Base-by-base conservation (phyloP, 2,797 vertebrate species). In the Spatula clypeata region DNA sequence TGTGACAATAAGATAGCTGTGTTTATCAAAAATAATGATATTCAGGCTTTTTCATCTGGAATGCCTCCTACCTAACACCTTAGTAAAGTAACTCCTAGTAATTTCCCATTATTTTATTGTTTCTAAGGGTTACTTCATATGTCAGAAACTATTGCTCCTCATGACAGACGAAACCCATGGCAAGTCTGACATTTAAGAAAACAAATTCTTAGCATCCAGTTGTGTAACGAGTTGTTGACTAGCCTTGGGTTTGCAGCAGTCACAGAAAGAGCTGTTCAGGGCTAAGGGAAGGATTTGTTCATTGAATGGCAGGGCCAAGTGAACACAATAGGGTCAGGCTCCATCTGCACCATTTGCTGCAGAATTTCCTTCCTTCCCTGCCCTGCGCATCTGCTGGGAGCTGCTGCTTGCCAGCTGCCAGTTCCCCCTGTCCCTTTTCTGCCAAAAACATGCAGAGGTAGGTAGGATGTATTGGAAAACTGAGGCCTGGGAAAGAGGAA, bases 311-410 rank as follows among this genome's bases (percentile, higher is more conserved):
- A 79, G 64, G 94, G 94, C 79, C 93, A 96, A 32, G 11, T 67
- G 73, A 93, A 61, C 74, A 94, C 93, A 92, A 88, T 88, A 90
- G 92, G 95, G 93, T 96, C 94, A 96, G 38, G 64, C 57, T 95
- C 91, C 94, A 94, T 97, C 94, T 96, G 94, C 26, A 91, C 51
- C 15, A 31, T 79, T 93, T 93, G 70, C 64, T 76, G 67, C 70
- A 89, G 86, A 85, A 88, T 96, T 97, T 97, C 96, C 96, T 96
- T 97, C 96, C 96, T 96, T 85, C 44, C 34, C 73, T 53, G 40
- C 1, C 4, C 66, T 79, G 58, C 0, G 3, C 87, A 90, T 96
- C 87, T 95, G 90, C 86, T 94, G 70, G 92, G 76, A 94, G 47
- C 55, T 79, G 62, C 80, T 94, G 72, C 93, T 92, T 84, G 86